A percentile compares a stretch with the other conserved stretches of the same genome.
Evolutionary conservation across 2,113 vertebrate genomes (phyloP).

Genomic region (Oceanites oceanicus): DNA sequence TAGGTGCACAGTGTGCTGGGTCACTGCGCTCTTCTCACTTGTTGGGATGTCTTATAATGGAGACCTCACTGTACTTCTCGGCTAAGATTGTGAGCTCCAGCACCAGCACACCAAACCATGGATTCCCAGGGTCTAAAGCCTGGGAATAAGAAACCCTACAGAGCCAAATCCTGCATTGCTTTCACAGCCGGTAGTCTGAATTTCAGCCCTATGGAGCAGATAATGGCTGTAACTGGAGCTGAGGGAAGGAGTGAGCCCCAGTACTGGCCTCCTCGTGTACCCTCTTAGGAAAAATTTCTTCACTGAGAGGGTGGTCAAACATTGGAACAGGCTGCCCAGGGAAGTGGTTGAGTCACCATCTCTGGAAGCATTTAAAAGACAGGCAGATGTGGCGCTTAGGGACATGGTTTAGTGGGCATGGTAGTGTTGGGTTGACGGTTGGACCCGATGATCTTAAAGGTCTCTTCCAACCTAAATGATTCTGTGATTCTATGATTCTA

Average conservation of each 20-base stretch:
- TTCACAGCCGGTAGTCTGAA: accelerated
- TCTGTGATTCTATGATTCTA: too few species aligned
- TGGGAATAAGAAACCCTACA: background rate
- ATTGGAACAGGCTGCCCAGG: too few species aligned
- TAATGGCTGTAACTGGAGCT: background rate
- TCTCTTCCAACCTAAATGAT: too few species aligned
- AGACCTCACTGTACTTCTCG: accelerated
- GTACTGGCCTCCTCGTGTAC: background rate
- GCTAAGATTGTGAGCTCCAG: background rate
- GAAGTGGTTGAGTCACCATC: too few species aligned
- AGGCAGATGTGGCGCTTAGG: too few species aligned
- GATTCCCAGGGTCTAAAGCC: background rate
- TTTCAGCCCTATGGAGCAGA: background rate
- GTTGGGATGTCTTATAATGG: background rate
- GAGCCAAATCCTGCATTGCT: background rate
- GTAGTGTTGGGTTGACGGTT: too few species aligned
- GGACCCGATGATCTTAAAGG: too few species aligned
- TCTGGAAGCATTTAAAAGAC: too few species aligned
- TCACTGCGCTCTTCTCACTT: accelerated
- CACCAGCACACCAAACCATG: background rate
- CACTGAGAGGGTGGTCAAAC: too few species aligned
- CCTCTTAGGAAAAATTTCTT: too few species aligned
- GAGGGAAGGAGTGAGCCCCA: background rate
- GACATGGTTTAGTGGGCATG: too few species aligned
- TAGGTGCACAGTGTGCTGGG: background rate